Base-by-base conservation (phyloP, 2,888 invertebrate genomes). In the Tetranychus truncatus region DNA sequence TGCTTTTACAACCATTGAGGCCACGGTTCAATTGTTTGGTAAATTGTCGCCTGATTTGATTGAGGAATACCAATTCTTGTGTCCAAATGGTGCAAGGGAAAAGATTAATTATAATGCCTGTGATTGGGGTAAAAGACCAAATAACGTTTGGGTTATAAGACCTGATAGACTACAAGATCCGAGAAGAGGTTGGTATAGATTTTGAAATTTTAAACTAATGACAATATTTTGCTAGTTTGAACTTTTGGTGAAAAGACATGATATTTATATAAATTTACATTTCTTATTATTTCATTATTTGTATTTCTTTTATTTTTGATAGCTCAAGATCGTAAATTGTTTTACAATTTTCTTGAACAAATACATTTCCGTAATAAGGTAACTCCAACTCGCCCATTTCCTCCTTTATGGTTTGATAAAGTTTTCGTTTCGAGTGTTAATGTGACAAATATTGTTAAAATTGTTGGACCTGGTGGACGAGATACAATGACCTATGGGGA, bases 91-190 rank as follows among this genome's bases (percentile, higher is more conserved):
- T 1, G 87, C 86, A 7, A 88, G 88, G 80, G 86, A 87, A 0
- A 86, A 89, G 1, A 84, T 91, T 15, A 88, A 1, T 82, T 86
- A 6, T 15, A 86, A 87, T 69, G 81, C 84, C 0, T 92, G 91
- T 81, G 87, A 88, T 0, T 92, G 91, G 91, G 91, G 91, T 0
- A 89, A 89, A 0, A 85, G 91, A 76, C 91, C 91, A n/a, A 91
- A 91, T 90, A 90, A 89, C 0, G 88, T 89, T 0, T 83, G 91
- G 69, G 88, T 88, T 89, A 86, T 87, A 86, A 18, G 69, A 24
- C 69, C 69, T 20, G 69, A 69, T 21, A 69, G 69, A 24, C 21
- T 69, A 24, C 21, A 69, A 24, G 34, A 24, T 21, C 20, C 21
- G 34, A 11, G 69, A 24, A n/a, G 34, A 24, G 20, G n/a, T 69